A percentile compares a stretch with the other conserved stretches of the same genome.
These are phyloP conservation scores for Clavelina lepadiformis DNA, from an alignment of 23 tunicate genomes.

Conservation along the genomic window DNA sequence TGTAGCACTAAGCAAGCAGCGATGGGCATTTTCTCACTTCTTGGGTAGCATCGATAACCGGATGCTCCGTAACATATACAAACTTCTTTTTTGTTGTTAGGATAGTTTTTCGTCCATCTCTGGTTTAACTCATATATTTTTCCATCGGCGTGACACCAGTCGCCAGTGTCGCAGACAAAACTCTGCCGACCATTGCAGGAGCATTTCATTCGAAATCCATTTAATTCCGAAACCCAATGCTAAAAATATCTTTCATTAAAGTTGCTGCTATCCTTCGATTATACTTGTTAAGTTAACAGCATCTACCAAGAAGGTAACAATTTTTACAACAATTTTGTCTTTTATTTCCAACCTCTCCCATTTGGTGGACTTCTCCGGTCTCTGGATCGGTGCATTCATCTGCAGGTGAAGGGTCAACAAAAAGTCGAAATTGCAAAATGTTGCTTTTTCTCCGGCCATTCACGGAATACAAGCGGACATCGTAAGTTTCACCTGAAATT, in stretches of 20 bases:
- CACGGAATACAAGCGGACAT: slow-evolving; percentile 11
- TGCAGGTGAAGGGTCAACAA: background rate
- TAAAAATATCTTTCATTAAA: slow-evolving; percentile 1
- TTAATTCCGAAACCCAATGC: slow-evolving; percentile 20
- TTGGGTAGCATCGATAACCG: slow-evolving; percentile 27
- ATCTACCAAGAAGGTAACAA: background rate
- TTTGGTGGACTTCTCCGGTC: slow-evolving; percentile 7
- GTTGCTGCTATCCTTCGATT: background rate
- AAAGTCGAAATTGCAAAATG: background rate
- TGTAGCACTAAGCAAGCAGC: background rate
- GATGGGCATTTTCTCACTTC: slow-evolving; percentile 20
- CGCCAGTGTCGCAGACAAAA: slow-evolving; percentile 20
- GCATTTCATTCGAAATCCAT: slow-evolving; percentile 29
- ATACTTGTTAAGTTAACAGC: background rate
- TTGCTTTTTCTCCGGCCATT: slow-evolving; percentile 10
- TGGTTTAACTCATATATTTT: slow-evolving; percentile 1
- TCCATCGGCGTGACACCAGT: slow-evolving; percentile 28
- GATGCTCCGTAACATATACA: slow-evolving; percentile 26
- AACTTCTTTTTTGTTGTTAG: slow-evolving; percentile 20
- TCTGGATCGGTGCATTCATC: slow-evolving; percentile 19
- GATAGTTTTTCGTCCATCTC: slow-evolving; percentile 14
- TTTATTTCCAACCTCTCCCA: slow-evolving; percentile 17
- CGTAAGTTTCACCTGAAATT: slow-evolving; percentile 20
- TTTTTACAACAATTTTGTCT: background rate
- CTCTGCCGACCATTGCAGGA: slow-evolving; percentile 24